Evolutionary conservation across 2,113 vertebrate genomes (phyloP), one percentile per base, ranked within the genome.

Genomic region (Forbesichthys papilliferus): DNA sequence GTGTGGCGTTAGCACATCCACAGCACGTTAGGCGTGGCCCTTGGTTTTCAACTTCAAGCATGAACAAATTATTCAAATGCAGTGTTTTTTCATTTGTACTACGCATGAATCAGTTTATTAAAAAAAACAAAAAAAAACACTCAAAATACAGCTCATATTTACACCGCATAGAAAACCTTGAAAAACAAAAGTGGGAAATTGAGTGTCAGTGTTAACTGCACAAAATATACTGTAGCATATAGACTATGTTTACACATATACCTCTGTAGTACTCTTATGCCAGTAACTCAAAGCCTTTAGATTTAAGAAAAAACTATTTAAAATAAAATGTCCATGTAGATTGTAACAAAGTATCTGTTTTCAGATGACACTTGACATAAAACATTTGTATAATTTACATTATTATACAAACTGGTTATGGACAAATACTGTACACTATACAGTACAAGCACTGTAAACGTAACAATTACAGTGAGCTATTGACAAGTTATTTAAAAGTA

Each of bases 361-460:
- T 42, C 36, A 42, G 36, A 42, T 52, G 49, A 81, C 59, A 81
- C 48, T 77, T 53, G 66, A 62, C 60, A 55, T 46, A 46, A 56
- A 58, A 57, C 10, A 10, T 82, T 71, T 64, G 69, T 80, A 79
- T 84, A 78, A 84, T 82, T 78, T 84, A 83, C 83, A 89, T 59
- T 46, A 76, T 75, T 81, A 84, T 78, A 87, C 72, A 84, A 81
- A 80, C 65, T 72, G 66, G 34, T 77, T 83, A 74, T 86, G 64
- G 79, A 86, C 86, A 87, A 88, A 86, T 89, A 90, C 77, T 86
- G 80, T 90, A 89, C 83, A 89, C 16, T 78, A 69, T 85, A 90
- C 81, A 88, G 81, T 84, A 27, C 27, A 77, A 78, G 68, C 70
- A 86, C 66, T 73, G 80, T 49, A 64, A 69, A 10, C 14, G 67